Evolutionary conservation across 2,113 vertebrate species (phyloP).

Genomic region (Channa maculata): DNA sequence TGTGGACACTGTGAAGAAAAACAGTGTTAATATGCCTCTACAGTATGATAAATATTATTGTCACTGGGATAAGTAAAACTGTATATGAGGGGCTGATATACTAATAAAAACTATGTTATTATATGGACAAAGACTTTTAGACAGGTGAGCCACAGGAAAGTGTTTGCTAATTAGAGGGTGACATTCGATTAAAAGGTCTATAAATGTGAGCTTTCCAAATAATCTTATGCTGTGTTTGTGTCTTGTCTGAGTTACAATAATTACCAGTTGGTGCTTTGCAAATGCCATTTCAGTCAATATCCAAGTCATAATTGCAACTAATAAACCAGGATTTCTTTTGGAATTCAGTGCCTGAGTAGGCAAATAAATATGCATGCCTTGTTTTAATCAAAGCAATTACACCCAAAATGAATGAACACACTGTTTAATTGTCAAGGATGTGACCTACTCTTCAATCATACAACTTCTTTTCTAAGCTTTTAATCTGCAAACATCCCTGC

Average conservation of each 20-base stretch:
- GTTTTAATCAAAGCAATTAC: background rate
- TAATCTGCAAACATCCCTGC: background rate
- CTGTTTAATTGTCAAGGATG: background rate
- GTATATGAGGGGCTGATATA: background rate
- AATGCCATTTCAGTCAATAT: conserved; percentile 12
- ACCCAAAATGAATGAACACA: background rate
- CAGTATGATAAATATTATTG: background rate
- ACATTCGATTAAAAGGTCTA: conserved; percentile 1
- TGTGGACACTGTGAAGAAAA: background rate
- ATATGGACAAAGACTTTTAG: background rate
- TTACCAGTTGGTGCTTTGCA: conserved; percentile 5
- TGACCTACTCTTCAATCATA: background rate
- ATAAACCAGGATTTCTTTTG: too few species aligned
- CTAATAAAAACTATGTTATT: background rate
- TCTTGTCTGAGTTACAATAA: background rate
- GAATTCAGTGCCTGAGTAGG: background rate
- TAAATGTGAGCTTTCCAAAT: conserved; percentile 6
- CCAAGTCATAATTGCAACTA: background rate
- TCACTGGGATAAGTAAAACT: background rate
- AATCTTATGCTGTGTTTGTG: background rate
- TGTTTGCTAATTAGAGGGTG: too few species aligned
- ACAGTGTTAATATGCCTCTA: conserved; percentile 10
- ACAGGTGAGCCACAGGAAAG: background rate
- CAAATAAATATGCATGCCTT: too few species aligned
- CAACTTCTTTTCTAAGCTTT: background rate